Percentiles rank a stretch among this genome's conserved stretches.
Evolutionary conservation across 2,797 vertebrate species (phyloP).

Genomic region (Apogon talboti): DNA sequence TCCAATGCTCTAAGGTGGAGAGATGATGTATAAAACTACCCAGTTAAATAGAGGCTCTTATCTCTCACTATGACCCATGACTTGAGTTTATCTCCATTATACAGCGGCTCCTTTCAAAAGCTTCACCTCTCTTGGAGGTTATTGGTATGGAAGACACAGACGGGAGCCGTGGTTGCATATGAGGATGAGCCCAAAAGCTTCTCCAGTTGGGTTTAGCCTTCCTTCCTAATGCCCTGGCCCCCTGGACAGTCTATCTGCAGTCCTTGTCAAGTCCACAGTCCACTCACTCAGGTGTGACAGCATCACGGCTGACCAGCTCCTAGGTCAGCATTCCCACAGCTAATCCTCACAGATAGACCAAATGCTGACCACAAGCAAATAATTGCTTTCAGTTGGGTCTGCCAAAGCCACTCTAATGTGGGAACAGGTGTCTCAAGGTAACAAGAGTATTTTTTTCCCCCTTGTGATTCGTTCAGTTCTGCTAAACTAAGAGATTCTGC

Average conservation of each 20-base stretch:
- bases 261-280: constrained; percentile 37
- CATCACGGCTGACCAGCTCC: constrained; percentile 66
- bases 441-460: constrained; percentile 29
- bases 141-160: constrained; percentile 67
- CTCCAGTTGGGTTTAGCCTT: constrained; percentile 53
- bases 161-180: constrained; percentile 54
- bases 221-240: constrained; percentile 42
- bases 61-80: constrained; percentile 67
- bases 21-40: constrained; percentile 68
- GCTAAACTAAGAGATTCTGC: constrained; percentile 57
- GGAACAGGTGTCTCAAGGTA: constrained; percentile 66
- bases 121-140: constrained; percentile 71
- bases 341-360: constrained; percentile 75
- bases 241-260: constrained; percentile 51
- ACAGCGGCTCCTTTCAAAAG: constrained; percentile 70
- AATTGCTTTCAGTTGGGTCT: constrained; percentile 65
- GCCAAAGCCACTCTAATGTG: constrained; percentile 59
- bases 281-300: constrained; percentile 70
- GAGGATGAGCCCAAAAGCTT: constrained; percentile 57
- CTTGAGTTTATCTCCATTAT: constrained; percentile 74
- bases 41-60: constrained; percentile 67
- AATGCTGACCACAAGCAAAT: constrained; percentile 73
- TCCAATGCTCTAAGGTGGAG: constrained; percentile 49
- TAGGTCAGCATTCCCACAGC: constrained; percentile 73
- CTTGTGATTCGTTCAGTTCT: constrained; percentile 63